These are phyloP conservation scores for Plagodis pulveraria DNA, from an alignment of 2,888 invertebrate species.

Conservation along the genomic window DNA sequence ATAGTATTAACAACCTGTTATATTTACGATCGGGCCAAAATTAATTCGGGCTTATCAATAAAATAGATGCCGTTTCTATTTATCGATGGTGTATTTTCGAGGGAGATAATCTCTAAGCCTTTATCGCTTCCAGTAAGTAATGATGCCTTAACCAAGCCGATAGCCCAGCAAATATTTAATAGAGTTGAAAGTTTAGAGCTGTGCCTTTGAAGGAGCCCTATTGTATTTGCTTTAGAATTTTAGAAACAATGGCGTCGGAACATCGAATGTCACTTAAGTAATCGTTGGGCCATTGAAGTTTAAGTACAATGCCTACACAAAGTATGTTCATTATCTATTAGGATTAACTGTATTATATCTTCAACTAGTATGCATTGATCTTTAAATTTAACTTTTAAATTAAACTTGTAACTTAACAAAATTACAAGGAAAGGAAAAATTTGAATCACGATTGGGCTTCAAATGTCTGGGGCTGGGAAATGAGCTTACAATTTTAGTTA, in stretches of 20 bases:
- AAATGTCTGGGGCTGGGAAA: too few relatives aligned
- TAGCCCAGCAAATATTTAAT: slow-evolving; percentile 9
- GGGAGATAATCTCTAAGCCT: slow-evolving; percentile 14
- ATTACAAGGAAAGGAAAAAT: too few relatives aligned
- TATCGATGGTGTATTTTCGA: slow-evolving; percentile 18
- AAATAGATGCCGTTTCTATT: slow-evolving; percentile 27
- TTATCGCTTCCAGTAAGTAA: slow-evolving; percentile 9
- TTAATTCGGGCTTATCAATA: slow-evolving; percentile 49
- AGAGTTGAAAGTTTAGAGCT: slow-evolving; percentile 3
- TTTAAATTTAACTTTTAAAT: too few relatives aligned
- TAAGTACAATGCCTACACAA: too few relatives aligned
- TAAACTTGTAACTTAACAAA: too few relatives aligned
- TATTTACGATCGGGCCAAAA: slow-evolving; percentile 47
- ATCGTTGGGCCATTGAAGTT: too few relatives aligned
- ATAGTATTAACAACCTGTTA: slow-evolving; percentile 41
- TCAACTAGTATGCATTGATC: too few relatives aligned
- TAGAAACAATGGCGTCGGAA: slow-evolving; percentile 1
- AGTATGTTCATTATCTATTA: too few relatives aligned
- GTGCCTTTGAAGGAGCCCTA: background rate
- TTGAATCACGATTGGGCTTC: too few relatives aligned
- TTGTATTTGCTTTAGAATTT: slow-evolving; percentile 5
- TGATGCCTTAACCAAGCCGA: slow-evolving; percentile 2
- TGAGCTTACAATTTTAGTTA: too few relatives aligned
- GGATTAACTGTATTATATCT: too few relatives aligned
- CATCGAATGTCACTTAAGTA: too few relatives aligned